Evolutionary conservation across 2,888 invertebrate species (phyloP).

Genomic region (Clistopyga incitator): DNA sequence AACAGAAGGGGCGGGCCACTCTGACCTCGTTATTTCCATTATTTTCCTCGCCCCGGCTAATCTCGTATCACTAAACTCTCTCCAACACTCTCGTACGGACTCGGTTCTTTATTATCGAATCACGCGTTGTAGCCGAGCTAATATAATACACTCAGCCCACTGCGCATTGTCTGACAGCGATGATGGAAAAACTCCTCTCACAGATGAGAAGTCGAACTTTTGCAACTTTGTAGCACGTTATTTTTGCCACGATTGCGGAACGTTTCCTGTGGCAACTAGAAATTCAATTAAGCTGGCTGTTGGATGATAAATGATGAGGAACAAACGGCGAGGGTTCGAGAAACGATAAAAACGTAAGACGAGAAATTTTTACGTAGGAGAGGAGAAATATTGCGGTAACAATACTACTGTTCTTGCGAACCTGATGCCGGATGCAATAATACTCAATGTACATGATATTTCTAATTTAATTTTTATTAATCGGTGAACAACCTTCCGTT

Average conservation of each 20-base stretch:
- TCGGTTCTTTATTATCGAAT: conserved; percentile 46
- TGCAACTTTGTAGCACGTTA: conserved; percentile 35
- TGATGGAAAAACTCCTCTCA: conserved; percentile 37
- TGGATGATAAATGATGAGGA: background rate
- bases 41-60: conserved; percentile 72
- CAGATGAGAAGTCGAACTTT: conserved; percentile 12
- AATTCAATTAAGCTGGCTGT: conserved; percentile 9
- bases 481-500: no score
- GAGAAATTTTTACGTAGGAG: no score
- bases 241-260: background rate
- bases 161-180: conserved; percentile 7
- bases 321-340: background rate
- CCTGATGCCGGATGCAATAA: no score
- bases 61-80: conserved; percentile 67
- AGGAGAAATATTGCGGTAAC: no score
- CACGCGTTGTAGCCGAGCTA: conserved; percentile 11
- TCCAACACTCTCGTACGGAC: conserved; percentile 53
- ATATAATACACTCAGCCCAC: conserved; percentile 14
- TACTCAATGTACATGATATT: no score
- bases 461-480: no score
- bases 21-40: conserved; percentile 78
- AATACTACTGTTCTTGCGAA: no score
- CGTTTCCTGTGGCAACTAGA: conserved; percentile 1
- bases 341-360: no score
- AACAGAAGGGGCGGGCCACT: conserved; percentile 69